Conservation (phyloP, 2,888 invertebrate genomes). For the Drosophila subquinaria region DNA sequence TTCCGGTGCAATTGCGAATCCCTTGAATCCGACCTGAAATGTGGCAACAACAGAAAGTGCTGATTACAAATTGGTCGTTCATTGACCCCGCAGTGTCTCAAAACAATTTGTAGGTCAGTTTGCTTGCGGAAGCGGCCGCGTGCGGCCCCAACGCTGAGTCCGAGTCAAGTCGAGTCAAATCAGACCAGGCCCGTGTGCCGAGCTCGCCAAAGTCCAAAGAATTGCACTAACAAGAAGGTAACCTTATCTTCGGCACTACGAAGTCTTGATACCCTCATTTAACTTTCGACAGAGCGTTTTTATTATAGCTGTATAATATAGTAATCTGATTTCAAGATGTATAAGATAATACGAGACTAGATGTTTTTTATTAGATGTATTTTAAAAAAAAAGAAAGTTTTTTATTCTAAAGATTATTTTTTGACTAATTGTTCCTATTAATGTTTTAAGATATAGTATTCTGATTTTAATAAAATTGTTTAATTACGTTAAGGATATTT, state of each 20-base stretch:
- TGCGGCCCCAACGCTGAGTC: slow-evolving; percentile 41
- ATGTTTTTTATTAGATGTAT: too few species aligned
- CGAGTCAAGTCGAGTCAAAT: slow-evolving; percentile 7
- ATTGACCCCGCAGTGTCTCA: slow-evolving; percentile 55
- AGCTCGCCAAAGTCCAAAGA: slow-evolving; percentile 47
- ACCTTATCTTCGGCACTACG: neutral
- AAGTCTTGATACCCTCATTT: neutral
- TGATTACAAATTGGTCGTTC: slow-evolving; percentile 45
- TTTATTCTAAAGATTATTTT: too few species aligned
- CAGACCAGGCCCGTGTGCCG: slow-evolving; percentile 44
- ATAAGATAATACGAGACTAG: too few species aligned
- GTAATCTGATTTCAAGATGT: too few species aligned
- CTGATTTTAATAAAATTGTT: too few species aligned
- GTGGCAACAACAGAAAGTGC: slow-evolving; percentile 19
- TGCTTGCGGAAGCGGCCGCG: slow-evolving; percentile 68
- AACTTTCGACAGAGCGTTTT: neutral
- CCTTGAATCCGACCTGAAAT: slow-evolving; percentile 94
- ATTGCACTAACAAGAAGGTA: slow-evolving; percentile 38
- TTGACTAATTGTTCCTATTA: too few species aligned
- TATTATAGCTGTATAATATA: too few species aligned
- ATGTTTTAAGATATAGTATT: too few species aligned
- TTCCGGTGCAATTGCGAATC: slow-evolving; percentile 91
- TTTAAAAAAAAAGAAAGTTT: too few species aligned
- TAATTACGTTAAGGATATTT: too few species aligned
- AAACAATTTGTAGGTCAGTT: slow-evolving; percentile 77